A percentile compares a stretch with the other conserved stretches of the same genome.
These are phyloP conservation scores for Hedychridium roseum DNA, from an alignment of 2,888 invertebrate species.

Conservation along the genomic window DNA sequence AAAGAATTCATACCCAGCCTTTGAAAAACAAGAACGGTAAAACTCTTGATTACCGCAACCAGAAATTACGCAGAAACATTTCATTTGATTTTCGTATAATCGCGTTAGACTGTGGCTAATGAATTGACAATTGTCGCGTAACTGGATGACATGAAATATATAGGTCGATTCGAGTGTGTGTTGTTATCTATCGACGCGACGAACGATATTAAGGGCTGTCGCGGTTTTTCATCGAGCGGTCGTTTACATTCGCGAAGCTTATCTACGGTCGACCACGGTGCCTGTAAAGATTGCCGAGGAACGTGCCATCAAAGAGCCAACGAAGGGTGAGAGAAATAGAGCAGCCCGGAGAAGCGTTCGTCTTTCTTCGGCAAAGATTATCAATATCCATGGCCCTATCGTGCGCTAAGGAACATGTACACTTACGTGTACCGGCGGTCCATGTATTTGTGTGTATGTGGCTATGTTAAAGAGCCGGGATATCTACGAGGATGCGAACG, in stretches of 20 bases:
- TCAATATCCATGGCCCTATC: constrained; percentile 51
- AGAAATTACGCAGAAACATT: no score
- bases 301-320: neutral
- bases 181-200: no score
- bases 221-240: constrained; percentile 21
- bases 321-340: neutral
- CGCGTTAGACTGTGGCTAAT: no score
- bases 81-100: no score
- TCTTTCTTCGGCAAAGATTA: constrained; percentile 44
- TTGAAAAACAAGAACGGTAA: no score
- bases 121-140: no score
- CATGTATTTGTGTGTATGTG: constrained; percentile 29
- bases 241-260: constrained; percentile 32
- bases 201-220: no score
- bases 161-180: no score
- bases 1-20: no score
- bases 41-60: no score
- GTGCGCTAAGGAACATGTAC: constrained; percentile 25
- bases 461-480: constrained; percentile 35
- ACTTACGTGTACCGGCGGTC: constrained; percentile 31
- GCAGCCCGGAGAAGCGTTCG: constrained; percentile 8
- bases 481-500: constrained; percentile 46
- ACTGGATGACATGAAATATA: no score
- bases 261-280: constrained; percentile 36
- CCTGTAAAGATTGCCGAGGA: constrained; percentile 25